Evolutionary conservation across 2,888 invertebrate species (phyloP).

Genomic region (Mimas tiliae): DNA sequence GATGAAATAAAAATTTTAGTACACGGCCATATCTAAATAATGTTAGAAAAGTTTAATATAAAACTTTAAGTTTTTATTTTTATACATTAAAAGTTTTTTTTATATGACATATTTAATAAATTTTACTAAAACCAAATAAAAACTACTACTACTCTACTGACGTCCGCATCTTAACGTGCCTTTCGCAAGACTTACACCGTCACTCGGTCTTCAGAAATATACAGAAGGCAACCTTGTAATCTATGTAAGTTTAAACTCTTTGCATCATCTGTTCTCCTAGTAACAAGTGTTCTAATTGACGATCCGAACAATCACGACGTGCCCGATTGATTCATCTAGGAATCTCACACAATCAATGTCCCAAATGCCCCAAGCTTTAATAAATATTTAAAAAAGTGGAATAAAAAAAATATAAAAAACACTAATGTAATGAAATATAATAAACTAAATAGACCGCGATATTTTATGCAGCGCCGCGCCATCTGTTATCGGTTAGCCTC

Average conservation of each 20-base stretch:
- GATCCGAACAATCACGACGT: slow-evolving; percentile 68
- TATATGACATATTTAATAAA: no score
- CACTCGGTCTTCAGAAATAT: slow-evolving; percentile 56
- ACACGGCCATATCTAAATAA: no score
- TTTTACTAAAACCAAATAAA: no score
- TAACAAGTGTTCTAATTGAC: slow-evolving; percentile 82
- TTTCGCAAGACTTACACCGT: slow-evolving; percentile 60
- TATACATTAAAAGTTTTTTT: no score
- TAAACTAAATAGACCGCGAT: slow-evolving; percentile 20
- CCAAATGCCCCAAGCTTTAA: neutral
- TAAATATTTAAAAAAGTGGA: slow-evolving; percentile 20
- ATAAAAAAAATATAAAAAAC: slow-evolving; percentile 29
- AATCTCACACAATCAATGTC: neutral
- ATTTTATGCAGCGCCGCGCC: slow-evolving; percentile 64
- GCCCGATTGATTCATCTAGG: slow-evolving; percentile 43
- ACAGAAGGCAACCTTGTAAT: slow-evolving; percentile 47
- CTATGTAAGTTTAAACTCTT: slow-evolving; percentile 50
- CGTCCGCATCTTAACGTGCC: slow-evolving; percentile 32
- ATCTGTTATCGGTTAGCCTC: slow-evolving; percentile 71
- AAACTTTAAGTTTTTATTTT: no score
- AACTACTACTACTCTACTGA: no score
- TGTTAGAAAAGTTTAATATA: no score
- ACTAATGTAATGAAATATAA: neutral
- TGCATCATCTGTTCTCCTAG: slow-evolving; percentile 62
- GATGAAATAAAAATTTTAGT: neutral